A percentile compares a stretch with the other conserved stretches of the same genome.
Conservation (phyloP, 2,888 invertebrate species). For the Theretra japonica region DNA sequence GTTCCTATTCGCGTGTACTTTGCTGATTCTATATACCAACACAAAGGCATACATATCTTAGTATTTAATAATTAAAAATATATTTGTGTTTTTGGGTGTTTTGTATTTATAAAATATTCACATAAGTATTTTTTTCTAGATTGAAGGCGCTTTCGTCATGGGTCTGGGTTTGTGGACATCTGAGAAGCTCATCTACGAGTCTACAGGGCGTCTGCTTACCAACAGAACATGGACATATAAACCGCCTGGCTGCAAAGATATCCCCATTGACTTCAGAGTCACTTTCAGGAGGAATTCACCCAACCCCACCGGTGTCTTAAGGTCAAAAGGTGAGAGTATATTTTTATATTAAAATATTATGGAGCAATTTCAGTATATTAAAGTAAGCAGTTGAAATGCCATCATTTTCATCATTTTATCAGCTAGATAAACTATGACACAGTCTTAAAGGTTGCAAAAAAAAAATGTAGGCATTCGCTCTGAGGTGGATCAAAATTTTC, state of each 20-base stretch:
- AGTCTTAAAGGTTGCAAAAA: too few relatives aligned
- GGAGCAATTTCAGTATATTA: too few relatives aligned
- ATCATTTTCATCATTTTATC: too few relatives aligned
- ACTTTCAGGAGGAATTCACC: conserved; percentile 85
- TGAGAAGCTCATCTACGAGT: conserved; percentile 86
- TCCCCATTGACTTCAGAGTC: conserved; percentile 88
- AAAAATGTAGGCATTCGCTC: too few relatives aligned
- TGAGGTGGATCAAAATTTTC: too few relatives aligned
- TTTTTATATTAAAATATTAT: not conserved
- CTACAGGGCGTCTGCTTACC: conserved; percentile 86
- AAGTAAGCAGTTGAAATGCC: not conserved
- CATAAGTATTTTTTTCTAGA: conserved; percentile 50
- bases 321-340: conserved; percentile 86
- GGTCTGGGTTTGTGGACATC: conserved; percentile 89
- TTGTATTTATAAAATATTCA: too few relatives aligned
- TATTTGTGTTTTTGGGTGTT: too few relatives aligned
- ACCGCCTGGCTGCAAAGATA: conserved; percentile 88
- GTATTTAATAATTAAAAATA: too few relatives aligned
- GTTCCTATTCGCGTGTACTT: too few relatives aligned
- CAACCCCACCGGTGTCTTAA: conserved; percentile 86
- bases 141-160: conserved; percentile 90
- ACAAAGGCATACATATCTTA: too few relatives aligned
- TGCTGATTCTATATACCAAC: too few relatives aligned
- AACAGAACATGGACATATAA: conserved; percentile 91
- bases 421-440: too few relatives aligned